These are phyloP conservation scores for Oryzias sinensis DNA, from an alignment of 2,797 vertebrate genomes.

Conservation along the genomic window DNA sequence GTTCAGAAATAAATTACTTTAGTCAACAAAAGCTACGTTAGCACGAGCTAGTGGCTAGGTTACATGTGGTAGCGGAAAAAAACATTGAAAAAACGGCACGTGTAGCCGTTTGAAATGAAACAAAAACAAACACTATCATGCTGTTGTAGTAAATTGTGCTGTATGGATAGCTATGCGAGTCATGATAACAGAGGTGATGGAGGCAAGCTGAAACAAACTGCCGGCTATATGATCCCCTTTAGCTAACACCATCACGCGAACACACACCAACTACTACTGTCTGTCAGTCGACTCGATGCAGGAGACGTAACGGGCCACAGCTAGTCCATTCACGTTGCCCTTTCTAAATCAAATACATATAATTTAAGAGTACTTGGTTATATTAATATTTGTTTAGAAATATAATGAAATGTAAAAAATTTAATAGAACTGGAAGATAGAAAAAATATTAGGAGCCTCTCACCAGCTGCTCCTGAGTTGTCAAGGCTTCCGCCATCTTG, in stretches of 20 bases:
- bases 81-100: conserved; percentile 14
- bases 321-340: conserved; percentile 13
- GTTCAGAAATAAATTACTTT: conserved; percentile 38
- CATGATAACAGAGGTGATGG: no score
- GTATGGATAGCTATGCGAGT: no score
- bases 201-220: neutral
- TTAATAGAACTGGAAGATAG: neutral
- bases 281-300: conserved; percentile 62
- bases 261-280: conserved; percentile 46
- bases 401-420: no score
- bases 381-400: no score
- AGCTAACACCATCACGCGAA: conserved; percentile 61
- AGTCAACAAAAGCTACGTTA: conserved; percentile 62
- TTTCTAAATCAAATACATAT: no score
- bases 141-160: neutral
- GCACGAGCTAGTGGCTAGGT: conserved; percentile 53
- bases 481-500: conserved; percentile 89
- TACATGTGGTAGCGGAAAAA: conserved; percentile 69
- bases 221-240: conserved; percentile 26
- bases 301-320: conserved; percentile 55
- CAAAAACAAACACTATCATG: neutral
- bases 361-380: no score
- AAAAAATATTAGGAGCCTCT: conserved; percentile 57
- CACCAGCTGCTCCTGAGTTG: conserved; percentile 86
- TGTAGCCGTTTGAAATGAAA: neutral